Evolutionary conservation across 1,140 invertebrate genomes (phyloP).

Genomic region (Apolygus lucorum): DNA sequence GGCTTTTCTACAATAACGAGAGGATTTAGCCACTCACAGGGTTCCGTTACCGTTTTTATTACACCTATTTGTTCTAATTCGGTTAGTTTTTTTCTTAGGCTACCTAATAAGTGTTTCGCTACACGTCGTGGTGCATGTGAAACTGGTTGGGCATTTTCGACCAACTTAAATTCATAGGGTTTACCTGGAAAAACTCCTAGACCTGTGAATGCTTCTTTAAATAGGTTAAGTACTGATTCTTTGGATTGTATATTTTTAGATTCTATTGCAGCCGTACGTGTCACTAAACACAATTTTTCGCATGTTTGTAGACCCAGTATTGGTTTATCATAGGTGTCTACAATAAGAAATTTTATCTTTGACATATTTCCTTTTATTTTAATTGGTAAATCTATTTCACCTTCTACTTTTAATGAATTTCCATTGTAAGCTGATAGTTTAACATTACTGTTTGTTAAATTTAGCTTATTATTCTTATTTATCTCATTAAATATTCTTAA

Average conservation of each 20-base stretch:
- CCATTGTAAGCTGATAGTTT: neutral
- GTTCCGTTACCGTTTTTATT: conserved; percentile 23
- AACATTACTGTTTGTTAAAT: neutral
- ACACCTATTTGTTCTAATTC: neutral
- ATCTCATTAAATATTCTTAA: neutral
- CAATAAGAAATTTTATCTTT: neutral
- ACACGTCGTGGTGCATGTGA: neutral
- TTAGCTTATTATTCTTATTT: neutral
- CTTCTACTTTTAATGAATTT: neutral
- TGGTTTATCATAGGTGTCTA: neutral
- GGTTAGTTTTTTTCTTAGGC: no score
- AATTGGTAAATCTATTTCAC: neutral
- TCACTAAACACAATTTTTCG: neutral
- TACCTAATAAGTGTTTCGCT: neutral
- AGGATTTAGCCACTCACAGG: conserved; percentile 32
- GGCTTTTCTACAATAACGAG: conserved; percentile 15
- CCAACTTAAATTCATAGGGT: neutral
- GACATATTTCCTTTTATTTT: neutral
- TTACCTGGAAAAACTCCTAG: no score
- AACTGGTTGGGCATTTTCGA: neutral
- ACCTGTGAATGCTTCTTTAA: neutral
- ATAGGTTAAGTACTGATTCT: neutral
- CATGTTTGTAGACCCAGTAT: neutral
- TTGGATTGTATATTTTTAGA: neutral
- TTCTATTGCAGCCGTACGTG: neutral